A percentile compares a stretch with the other conserved stretches of the same genome.
These are phyloP conservation scores for Centrocercus urophasianus DNA, from an alignment of 2,113 vertebrate species.

Conservation along the genomic window DNA sequence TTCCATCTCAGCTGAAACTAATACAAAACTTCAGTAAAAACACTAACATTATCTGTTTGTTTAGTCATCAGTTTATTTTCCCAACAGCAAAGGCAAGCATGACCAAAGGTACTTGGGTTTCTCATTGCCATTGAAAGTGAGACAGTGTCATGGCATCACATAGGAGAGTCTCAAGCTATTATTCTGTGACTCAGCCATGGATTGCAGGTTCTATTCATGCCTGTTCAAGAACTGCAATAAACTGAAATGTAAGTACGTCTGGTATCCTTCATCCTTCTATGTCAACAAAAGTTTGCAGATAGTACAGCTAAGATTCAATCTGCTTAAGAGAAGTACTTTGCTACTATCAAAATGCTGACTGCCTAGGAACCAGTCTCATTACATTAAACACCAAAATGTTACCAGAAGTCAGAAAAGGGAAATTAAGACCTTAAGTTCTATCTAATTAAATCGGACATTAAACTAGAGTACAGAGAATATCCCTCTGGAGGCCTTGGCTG, in stretches of 20 bases:
- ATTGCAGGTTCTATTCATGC: neutral
- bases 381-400: neutral
- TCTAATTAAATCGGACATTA: neutral
- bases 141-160: neutral
- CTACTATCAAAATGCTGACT: neutral
- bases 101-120: neutral
- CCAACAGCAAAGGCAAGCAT: neutral
- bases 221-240: neutral
- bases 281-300: neutral
- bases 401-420: neutral
- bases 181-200: neutral
- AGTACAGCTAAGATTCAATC: neutral
- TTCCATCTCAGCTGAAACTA: too few relatives aligned
- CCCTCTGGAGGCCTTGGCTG: neutral
- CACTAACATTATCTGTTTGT: neutral
- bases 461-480: neutral
- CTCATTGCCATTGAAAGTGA: neutral
- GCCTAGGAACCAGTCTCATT: neutral
- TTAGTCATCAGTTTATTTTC: neutral
- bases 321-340: neutral
- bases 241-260: neutral
- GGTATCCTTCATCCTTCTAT: neutral
- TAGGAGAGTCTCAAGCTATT: neutral
- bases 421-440: neutral
- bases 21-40: neutral